These are phyloP conservation scores for Drosophila ficusphila DNA, from an alignment of 1,140 invertebrate species.

Conservation along the genomic window DNA sequence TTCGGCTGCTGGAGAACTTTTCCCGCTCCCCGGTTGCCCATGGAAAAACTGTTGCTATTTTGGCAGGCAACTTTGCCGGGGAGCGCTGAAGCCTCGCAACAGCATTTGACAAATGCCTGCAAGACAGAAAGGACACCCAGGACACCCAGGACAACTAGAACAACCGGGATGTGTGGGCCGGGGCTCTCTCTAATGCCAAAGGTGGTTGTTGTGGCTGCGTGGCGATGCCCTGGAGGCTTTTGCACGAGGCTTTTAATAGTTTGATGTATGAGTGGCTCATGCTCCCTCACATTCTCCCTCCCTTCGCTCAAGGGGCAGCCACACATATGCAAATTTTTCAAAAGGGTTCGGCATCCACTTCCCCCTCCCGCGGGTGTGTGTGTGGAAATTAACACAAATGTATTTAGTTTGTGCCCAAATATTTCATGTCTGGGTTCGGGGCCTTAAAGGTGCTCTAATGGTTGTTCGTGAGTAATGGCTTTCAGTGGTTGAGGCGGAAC, in stretches of 20 bases:
- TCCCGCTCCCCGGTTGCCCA: constrained; percentile 2
- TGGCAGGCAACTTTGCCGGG: constrained; percentile 52
- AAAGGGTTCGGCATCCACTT: constrained; percentile 32
- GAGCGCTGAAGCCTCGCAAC: constrained; percentile 53
- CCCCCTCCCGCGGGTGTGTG: constrained; percentile 13
- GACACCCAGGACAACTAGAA: too few relatives aligned
- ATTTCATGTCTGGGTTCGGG: constrained; percentile 58
- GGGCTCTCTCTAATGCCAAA: constrained; percentile 16
- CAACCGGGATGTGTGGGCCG: not conserved
- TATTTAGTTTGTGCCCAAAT: constrained; percentile 72
- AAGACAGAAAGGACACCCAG: constrained; percentile 31
- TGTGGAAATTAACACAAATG: constrained; percentile 78
- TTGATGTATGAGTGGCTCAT: constrained; percentile 73
- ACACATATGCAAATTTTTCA: constrained; percentile 74
- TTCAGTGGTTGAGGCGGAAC: constrained; percentile 38
- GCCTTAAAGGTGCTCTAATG: constrained; percentile 60
- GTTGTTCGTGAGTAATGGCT: constrained; percentile 30
- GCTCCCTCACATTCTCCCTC: not conserved
- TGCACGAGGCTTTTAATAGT: constrained; percentile 76
- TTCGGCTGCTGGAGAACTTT: constrained; percentile 63
- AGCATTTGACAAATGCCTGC: constrained; percentile 78
- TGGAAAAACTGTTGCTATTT: constrained; percentile 74
- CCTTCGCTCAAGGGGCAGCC: constrained; percentile 39
- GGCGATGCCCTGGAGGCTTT: constrained; percentile 64
- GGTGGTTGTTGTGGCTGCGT: constrained; percentile 50